These are phyloP conservation scores for Laticauda laticaudata DNA, from an alignment of 2,113 vertebrate genomes.

Conservation along the genomic window DNA sequence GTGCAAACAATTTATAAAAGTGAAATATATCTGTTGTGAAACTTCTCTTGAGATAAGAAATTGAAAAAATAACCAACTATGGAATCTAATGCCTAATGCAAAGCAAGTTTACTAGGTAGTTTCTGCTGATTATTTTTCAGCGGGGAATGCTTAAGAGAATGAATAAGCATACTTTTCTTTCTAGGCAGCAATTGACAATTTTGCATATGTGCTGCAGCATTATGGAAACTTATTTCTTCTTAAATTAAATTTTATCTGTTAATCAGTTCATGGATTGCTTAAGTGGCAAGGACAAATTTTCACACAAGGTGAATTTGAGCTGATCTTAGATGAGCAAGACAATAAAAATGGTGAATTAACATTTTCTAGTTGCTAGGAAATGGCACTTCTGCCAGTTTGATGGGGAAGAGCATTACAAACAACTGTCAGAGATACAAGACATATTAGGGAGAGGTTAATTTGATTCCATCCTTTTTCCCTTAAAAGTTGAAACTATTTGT, in stretches of 20 bases:
- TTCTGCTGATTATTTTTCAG: neutral
- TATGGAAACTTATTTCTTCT: neutral
- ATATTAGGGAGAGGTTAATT: conserved; percentile 71
- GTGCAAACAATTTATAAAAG: neutral
- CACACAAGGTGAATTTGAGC: conserved; percentile 55
- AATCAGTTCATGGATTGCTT: neutral
- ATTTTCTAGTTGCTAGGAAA: conserved; percentile 71
- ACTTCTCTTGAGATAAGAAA: neutral
- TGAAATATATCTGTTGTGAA: neutral
- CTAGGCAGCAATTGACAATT: neutral
- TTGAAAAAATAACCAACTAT: rapidly evolving
- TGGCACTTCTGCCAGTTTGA: conserved; percentile 62
- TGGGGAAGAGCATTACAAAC: conserved; percentile 45
- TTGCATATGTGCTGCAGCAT: neutral
- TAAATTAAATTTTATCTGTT: conserved; percentile 6
- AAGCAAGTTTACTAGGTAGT: rapidly evolving
- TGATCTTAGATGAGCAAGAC: conserved; percentile 53
- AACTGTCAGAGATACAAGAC: conserved; percentile 55
- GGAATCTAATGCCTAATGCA: conserved; percentile 1
- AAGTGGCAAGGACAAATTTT: conserved; percentile 35
- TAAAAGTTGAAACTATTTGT: conserved; percentile 73
- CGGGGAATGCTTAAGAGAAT: neutral
- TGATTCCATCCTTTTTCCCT: conserved; percentile 64
- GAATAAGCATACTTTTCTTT: neutral
- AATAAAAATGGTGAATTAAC: conserved; percentile 70